Evolutionary conservation across 2,113 vertebrate species (phyloP).

Genomic region (Onychostoma macrolepis): DNA sequence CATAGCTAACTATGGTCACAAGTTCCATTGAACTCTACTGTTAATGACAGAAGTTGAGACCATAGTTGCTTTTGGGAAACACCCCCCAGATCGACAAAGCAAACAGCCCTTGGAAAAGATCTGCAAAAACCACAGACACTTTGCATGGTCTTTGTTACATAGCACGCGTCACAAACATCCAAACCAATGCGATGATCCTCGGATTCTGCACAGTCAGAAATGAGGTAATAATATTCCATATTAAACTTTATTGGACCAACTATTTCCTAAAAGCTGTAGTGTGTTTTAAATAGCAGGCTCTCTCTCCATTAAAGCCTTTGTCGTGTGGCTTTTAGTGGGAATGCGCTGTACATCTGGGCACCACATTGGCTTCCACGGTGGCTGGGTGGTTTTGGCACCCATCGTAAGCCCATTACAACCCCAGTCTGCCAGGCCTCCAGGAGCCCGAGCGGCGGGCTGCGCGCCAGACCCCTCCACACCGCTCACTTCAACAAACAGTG

Average conservation of each 20-base stretch:
- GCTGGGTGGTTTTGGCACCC: constrained; percentile 41
- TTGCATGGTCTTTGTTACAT: not conserved
- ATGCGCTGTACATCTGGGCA: constrained; percentile 72
- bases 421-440: constrained; percentile 44
- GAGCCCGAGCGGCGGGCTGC: constrained; percentile 36
- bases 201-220: constrained; percentile 46
- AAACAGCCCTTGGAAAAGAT: not conserved
- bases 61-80: not conserved
- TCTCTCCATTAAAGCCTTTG: constrained; percentile 73
- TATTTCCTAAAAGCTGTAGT: constrained; percentile 72
- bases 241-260: constrained; percentile 72
- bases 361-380: constrained; percentile 61
- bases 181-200: constrained; percentile 43
- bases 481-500: constrained; percentile 27
- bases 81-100: not conserved
- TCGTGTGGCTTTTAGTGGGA: constrained; percentile 69
- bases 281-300: constrained; percentile 67
- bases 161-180: constrained; percentile 44
- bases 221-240: constrained; percentile 66
- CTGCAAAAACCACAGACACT: not conserved
- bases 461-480: constrained; percentile 43
- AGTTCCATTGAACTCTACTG: not conserved
- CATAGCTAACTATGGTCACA: too few relatives aligned
- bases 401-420: constrained; percentile 36
- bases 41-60: not conserved